Evolutionary conservation across 35 echinoderm and acorn worm species (phyloP).

Genomic region (Eucidaris tribuloides): DNA sequence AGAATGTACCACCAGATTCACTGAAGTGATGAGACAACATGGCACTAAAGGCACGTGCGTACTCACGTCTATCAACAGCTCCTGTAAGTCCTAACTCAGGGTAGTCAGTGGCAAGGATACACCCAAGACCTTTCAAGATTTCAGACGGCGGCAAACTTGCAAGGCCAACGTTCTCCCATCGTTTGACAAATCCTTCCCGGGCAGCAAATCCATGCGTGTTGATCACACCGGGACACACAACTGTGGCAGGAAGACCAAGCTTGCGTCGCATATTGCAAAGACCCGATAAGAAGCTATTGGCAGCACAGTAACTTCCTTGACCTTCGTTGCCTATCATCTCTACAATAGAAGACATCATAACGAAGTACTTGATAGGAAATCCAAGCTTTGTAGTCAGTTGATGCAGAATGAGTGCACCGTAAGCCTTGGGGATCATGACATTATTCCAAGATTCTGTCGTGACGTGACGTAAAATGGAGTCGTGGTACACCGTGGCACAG

Average conservation of each 20-base stretch:
- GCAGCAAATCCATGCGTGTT: slow-evolving; percentile 84
- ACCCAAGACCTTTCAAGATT: slow-evolving; percentile 83
- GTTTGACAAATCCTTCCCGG: slow-evolving; percentile 70
- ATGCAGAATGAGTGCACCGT: slow-evolving; percentile 81
- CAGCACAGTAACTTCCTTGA: slow-evolving; percentile 83
- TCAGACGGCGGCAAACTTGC: slow-evolving; percentile 80
- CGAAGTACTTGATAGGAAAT: slow-evolving; percentile 91
- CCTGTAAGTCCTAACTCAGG: slow-evolving; percentile 82
- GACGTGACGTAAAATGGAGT: slow-evolving; percentile 62
- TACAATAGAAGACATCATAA: slow-evolving; percentile 95
- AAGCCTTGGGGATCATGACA: slow-evolving; percentile 86
- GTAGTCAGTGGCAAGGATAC: slow-evolving; percentile 76
- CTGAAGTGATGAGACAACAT: slow-evolving; percentile 87
- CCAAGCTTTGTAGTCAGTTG: slow-evolving; percentile 70
- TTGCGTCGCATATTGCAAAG: slow-evolving; percentile 71
- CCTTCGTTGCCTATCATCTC: slow-evolving; percentile 94
- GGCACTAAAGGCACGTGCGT: slow-evolving; percentile 62
- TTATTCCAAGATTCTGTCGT: slow-evolving; percentile 82
- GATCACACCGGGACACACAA: slow-evolving; percentile 85
- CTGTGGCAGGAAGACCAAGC: slow-evolving; percentile 85
- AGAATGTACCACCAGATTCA: slow-evolving; percentile 70
- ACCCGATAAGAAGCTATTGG: slow-evolving; percentile 76
- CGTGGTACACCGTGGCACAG: slow-evolving; percentile 82
- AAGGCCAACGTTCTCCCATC: slow-evolving; percentile 85
- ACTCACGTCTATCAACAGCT: slow-evolving; percentile 61